Percentiles rank a stretch among this genome's conserved stretches.
Evolutionary conservation across 2,113 vertebrate genomes (phyloP).

Genomic region (Emydura subglobosa): DNA sequence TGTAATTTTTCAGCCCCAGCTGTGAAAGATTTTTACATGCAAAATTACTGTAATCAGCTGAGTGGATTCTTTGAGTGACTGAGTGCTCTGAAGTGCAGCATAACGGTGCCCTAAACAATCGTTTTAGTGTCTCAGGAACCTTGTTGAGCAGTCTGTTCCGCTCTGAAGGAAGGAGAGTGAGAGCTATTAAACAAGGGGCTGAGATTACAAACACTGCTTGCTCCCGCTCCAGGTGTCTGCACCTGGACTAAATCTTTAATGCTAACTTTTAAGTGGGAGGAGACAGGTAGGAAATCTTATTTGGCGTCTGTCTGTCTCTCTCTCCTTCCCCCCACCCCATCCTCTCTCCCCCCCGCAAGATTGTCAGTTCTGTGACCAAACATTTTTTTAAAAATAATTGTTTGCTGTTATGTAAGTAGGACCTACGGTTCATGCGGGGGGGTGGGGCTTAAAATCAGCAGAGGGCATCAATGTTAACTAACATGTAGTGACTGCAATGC

Average conservation of each 20-base stretch:
- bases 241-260: background rate
- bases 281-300: background rate
- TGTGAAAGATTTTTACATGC: accelerated
- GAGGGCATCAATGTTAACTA: background rate
- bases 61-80: accelerated
- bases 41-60: accelerated
- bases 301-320: background rate
- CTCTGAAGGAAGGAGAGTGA: accelerated
- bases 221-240: background rate
- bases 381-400: background rate
- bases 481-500: background rate
- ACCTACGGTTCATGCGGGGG: background rate
- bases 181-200: accelerated
- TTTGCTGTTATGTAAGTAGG: background rate
- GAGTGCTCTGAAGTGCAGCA: accelerated
- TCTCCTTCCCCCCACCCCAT: no score
- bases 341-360: background rate
- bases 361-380: background rate
- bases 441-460: background rate
- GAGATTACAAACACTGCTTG: accelerated
- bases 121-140: accelerated
- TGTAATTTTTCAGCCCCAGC: accelerated
- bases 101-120: background rate
- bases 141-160: background rate
- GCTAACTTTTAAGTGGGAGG: accelerated